Evolutionary conservation across 2,797 vertebrate genomes (phyloP), one percentile per base, ranked within the genome.

Genomic region (Anabacerthia variegaticeps): DNA sequence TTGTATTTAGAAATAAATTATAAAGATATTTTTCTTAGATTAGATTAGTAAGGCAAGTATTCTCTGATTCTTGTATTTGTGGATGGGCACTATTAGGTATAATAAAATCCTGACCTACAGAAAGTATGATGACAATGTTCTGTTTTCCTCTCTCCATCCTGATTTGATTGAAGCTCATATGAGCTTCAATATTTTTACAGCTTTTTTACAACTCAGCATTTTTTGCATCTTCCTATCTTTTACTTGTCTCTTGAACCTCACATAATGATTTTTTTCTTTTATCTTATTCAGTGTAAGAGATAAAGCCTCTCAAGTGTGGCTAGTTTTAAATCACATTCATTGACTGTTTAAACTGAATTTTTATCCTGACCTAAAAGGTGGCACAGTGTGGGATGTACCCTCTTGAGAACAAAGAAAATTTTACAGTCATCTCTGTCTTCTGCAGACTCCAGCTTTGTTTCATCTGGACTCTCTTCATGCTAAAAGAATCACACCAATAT

Each of bases 341-440:
- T 44, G 34, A n/a, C 10, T 69, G 24, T 54, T 72, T 66, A 41
- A 58, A 46, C 21, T 21, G 13, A 89, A 66, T 26, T 81, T 95
- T 54, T 48, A 34, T 48, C 55, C 21, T 68, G 51, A 75, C 1
- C 0, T 71, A 65, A 61, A 61, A 61, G 51, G 27, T 2, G 10
- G 4, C 2, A 9, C 8, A 27, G 14, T 23, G 51, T 66, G 62
- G 62, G 69, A 71, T 76, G 48, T 90, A 94, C 85, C 74, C 67
- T 94, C 90, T 63, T 94, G 92, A 85, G 90, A 85, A 88, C 80
- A 94, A 86, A 95, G 10, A 59, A 32, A 82, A 90, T 88, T 88
- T 84, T 78, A 86, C 83, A 95, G 21, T 62, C 26, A 67, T 44
- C 21, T 30, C 27, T 72, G 16, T 51, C 27, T 37, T 9, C 21